phyloP scores from a whole-genome alignment of 2,888 invertebrate genomes.

The Chydorus sphaericus region DNA sequence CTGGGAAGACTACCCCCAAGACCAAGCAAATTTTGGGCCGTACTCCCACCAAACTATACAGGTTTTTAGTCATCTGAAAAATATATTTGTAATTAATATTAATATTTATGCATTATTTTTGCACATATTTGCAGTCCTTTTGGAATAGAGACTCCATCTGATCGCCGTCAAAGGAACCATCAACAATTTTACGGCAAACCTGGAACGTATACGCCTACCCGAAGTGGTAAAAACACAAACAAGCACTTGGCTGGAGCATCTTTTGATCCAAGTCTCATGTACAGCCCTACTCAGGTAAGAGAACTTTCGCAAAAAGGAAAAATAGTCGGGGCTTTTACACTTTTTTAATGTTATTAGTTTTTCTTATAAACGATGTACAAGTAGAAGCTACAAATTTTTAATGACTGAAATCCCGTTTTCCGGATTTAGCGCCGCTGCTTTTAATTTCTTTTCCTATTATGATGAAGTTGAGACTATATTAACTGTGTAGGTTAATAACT shows the following conservation, averaged over 20 bases:
- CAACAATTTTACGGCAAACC: neutral
- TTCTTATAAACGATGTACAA: too few relatives aligned
- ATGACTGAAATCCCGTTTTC: too few relatives aligned
- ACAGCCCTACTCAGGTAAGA: constrained; percentile 11
- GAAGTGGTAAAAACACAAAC: neutral
- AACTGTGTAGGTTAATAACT: neutral
- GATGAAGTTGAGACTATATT: neutral
- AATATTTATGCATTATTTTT: neutral
- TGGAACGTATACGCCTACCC: constrained; percentile 2
- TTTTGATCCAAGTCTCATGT: neutral
- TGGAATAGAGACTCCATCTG: constrained; percentile 12
- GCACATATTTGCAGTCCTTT: constrained; percentile 12
- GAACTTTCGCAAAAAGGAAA: neutral
- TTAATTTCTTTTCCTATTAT: too few relatives aligned
- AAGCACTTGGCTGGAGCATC: neutral
- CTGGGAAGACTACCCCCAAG: neutral
- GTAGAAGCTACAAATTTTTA: too few relatives aligned
- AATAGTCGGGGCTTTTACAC: too few relatives aligned
- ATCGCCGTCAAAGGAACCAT: neutral
- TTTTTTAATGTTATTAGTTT: too few relatives aligned
- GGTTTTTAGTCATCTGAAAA: constrained; percentile 26
- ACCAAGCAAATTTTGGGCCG: constrained; percentile 32
- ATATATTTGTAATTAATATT: neutral
- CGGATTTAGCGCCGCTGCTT: too few relatives aligned
- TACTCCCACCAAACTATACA: constrained; percentile 57